Percentiles rank a stretch among this genome's conserved stretches.
Conservation (phyloP, 1,140 invertebrate species). For the Zaprionus vittiger region DNA sequence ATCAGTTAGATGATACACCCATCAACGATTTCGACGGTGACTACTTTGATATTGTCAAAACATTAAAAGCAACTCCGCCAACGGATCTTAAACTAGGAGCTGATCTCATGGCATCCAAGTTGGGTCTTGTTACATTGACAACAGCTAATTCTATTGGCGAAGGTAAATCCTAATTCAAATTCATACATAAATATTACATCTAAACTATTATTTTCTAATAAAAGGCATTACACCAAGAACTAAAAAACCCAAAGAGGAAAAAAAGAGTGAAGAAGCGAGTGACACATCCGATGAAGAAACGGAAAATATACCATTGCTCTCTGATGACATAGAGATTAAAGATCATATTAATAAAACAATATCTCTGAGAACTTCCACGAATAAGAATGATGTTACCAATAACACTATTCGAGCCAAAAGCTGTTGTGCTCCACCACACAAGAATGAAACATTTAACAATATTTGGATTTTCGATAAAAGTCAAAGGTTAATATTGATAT, state of each 20-base stretch:
- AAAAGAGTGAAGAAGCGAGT: background rate
- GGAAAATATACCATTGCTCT: background rate
- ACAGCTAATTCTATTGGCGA: background rate
- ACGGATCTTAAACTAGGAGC: background rate
- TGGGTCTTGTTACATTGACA: conserved; percentile 29
- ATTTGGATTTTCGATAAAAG: conserved; percentile 38
- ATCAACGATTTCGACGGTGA: conserved; percentile 9
- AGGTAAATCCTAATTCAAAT: background rate
- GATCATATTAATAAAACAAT: background rate
- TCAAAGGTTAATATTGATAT: too few relatives aligned
- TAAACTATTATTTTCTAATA: background rate
- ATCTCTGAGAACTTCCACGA: background rate
- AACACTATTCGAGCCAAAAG: background rate
- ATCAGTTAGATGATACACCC: background rate
- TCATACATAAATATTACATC: background rate
- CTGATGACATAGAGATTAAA: background rate
- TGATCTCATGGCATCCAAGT: background rate
- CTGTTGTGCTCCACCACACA: background rate
- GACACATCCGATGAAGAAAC: background rate
- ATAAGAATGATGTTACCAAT: background rate
- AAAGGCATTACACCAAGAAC: background rate
- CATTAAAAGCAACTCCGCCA: background rate
- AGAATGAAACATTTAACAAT: conserved; percentile 9
- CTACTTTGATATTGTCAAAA: conserved; percentile 11
- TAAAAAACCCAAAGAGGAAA: background rate